Conservation (phyloP, 1,140 invertebrate species). For the Apis dorsata region DNA sequence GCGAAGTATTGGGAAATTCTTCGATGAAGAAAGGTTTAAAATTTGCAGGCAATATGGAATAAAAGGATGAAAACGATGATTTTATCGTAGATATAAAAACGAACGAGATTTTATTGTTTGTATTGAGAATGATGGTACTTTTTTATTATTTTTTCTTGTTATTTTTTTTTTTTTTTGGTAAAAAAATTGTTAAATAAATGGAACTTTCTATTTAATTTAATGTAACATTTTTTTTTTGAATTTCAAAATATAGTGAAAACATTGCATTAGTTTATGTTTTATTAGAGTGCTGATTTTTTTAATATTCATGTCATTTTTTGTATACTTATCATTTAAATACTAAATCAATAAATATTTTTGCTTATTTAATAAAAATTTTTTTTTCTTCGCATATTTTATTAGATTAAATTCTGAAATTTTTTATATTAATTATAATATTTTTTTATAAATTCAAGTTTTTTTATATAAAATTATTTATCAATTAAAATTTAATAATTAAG, state of each 20-base stretch:
- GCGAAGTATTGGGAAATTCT: not conserved
- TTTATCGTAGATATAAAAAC: not conserved
- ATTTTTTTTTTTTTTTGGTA: not conserved
- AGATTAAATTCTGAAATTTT: not conserved
- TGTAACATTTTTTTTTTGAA: no score
- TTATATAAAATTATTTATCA: no score
- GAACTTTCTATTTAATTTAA: not conserved
- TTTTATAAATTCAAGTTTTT: not conserved
- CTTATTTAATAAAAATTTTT: not conserved
- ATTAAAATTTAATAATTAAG: no score
- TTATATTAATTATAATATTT: not conserved
- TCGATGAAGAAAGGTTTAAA: not conserved
- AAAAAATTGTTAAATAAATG: not conserved
- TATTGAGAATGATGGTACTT: not conserved
- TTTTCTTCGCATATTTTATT: not conserved
- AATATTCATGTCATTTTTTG: no score
- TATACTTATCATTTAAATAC: not conserved
- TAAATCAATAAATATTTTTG: not conserved
- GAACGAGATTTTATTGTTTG: not conserved
- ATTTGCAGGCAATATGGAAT: not conserved
- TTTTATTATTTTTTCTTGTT: no score
- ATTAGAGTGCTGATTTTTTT: not conserved
- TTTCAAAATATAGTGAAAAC: no score
- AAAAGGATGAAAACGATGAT: conserved; percentile 1
- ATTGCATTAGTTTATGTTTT: no score